Evolutionary conservation across 2,888 invertebrate genomes (phyloP), one percentile per base, ranked within the genome.

Genomic region (Operophtera brumata): DNA sequence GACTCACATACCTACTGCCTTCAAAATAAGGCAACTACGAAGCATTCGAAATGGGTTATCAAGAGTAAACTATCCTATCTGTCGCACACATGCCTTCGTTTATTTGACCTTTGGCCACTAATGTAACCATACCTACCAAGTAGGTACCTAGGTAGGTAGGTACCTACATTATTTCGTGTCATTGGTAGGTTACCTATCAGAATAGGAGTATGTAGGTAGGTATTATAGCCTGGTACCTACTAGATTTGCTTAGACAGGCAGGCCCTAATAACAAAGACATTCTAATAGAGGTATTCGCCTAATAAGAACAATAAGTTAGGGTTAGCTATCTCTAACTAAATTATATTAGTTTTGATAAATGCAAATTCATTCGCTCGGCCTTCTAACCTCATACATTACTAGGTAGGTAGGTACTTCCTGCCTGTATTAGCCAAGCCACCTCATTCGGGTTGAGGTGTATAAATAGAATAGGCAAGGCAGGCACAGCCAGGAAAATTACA

Each of bases 351-450:
- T 47, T 54, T 61, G 51, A 47, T 51, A 58, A 60, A 55, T 56
- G 47, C 50, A 61, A 59, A 59, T 61, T 52, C 59, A 61, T 52
- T 56, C 39, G 55, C 55, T 39, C 61, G 61, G 59, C 57, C 59
- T 61, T 64, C 54, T 64, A 58, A 64, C 64, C 64, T 56, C 53
- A 57, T 59, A 56, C 59, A 59, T 61, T 56, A 54, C 13, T 25
- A 43, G 30, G 20, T 20, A 20, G 20, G 20, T 20, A 20, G 20
- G 20, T 43, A 59, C 54, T 61, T 61, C 64, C 61, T 64, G 64
- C 34, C 40, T 47, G 20, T 20, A 20, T 20, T 20, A 20, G 20
- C 20, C 20, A 40, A 41, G 52, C 41, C 37, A 47, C 46, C 55
- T 50, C 47, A 30, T 28, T 32, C 40, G 40, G 40, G 30, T 42